Percentiles rank a stretch among this genome's conserved stretches.
Evolutionary conservation across 2,113 vertebrate genomes (phyloP).

Genomic region (Campylomormyrus tamandua): DNA sequence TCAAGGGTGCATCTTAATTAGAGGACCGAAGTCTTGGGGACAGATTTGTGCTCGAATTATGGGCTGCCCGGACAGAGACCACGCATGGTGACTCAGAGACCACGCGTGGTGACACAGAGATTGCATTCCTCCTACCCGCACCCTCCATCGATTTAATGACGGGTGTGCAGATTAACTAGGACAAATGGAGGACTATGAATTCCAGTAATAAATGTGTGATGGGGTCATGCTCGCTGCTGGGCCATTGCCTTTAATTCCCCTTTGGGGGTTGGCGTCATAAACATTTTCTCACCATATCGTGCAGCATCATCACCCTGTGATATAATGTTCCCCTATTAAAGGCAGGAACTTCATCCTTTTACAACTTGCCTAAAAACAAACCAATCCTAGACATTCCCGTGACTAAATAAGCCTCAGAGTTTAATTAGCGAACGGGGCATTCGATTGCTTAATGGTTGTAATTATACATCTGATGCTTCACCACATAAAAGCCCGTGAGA

Average conservation of each 20-base stretch:
- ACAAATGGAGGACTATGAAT: slow-evolving; percentile 15
- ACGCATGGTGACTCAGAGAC: slow-evolving; percentile 27
- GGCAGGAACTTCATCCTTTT: not conserved
- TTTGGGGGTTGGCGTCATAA: not conserved
- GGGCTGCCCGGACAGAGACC: slow-evolving; percentile 31
- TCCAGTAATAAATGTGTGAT: slow-evolving; percentile 29
- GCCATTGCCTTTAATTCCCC: not conserved
- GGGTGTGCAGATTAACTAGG: slow-evolving; percentile 21
- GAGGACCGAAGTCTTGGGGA: not conserved
- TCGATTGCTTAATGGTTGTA: not conserved
- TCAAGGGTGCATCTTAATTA: not conserved
- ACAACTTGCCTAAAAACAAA: not conserved
- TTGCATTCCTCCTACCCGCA: slow-evolving; percentile 15
- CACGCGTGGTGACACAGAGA: not conserved
- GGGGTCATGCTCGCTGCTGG: not conserved
- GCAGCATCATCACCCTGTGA: not conserved
- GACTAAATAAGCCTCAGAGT: not conserved
- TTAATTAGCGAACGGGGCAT: not conserved
- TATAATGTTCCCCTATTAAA: not conserved
- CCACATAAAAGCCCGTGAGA: not conserved
- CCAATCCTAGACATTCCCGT: not conserved
- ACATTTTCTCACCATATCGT: not conserved
- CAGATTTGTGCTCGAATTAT: slow-evolving; percentile 22
- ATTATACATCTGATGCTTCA: not conserved
- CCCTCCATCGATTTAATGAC: slow-evolving; percentile 34